Base-by-base conservation (phyloP, 2,888 invertebrate species). In the Petrolisthes cinctipes region DNA sequence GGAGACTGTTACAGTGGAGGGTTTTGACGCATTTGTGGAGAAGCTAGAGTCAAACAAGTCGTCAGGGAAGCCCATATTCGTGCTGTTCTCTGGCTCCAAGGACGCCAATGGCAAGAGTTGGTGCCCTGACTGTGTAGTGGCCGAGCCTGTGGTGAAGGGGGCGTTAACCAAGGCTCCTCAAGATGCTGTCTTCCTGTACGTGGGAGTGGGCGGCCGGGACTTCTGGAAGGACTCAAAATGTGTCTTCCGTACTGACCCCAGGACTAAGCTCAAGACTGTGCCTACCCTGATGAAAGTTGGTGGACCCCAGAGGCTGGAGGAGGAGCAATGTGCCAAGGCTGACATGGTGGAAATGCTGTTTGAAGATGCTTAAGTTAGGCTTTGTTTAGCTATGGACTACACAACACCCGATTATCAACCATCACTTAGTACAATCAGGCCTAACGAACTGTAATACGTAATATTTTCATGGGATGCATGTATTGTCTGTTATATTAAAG, bases 71-170 rank as follows among this genome's bases (percentile, higher is more conserved):
- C 91, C 92, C 37, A 92, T 94, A 71, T 92, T 95, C 91, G 93
- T 96, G 83, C 94, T 95, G 91, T 96, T 95, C 92, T 94, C 94
- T 91, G 96, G 96, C 37, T 93, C 94, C 71, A 95, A 95, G 92
- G 92, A 94, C 82, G 93, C 94, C 91, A 91, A 91, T 71, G 97
- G 97, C 0, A 93, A 94, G 86, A 97, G 97, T 92, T 98, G 98
- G 98, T 98, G 98, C 92, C 95, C 96, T 0, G 98, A 98, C 92
- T 98, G 98, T 93, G 95, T 96, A 17, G 94, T 94, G 97, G 97
- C 97, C 89, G 95, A 96, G 92, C 97, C 97, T 54, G 94, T 96
- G 68, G 94, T 97, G 88, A 95, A 95, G 91, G 94, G 95, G 90
- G 95, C 94, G 90, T 92, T 97, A 92, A 91, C 94, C 94, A 86